Conservation (phyloP, 2,113 vertebrate genomes). For the Neomonachus schauinslandi region DNA sequence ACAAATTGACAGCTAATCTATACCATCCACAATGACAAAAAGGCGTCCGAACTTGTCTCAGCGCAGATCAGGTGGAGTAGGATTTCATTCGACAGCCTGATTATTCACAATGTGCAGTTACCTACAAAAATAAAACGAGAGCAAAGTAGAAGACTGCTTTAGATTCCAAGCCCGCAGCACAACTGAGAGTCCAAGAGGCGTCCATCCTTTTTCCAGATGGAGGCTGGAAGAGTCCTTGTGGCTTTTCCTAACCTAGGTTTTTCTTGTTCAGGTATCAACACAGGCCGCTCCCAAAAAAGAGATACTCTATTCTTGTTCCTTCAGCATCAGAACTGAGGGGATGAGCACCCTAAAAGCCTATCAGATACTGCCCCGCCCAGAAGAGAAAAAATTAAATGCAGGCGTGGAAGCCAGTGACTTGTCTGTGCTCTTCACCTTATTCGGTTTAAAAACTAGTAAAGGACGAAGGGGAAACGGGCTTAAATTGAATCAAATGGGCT, state of each 20-base stretch:
- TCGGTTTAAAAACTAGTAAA: not conserved
- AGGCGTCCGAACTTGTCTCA: not conserved
- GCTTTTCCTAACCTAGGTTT: not conserved
- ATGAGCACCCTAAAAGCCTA: not conserved
- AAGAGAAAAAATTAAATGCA: conserved; percentile 10
- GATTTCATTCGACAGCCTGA: not conserved
- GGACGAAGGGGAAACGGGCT: conserved; percentile 35
- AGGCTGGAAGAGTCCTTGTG: not conserved
- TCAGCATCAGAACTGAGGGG: not conserved
- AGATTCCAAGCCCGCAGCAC: not conserved
- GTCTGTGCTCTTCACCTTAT: not conserved
- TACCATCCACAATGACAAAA: not conserved
- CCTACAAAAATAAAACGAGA: not conserved
- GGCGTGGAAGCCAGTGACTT: not conserved
- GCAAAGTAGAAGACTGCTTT: not conserved
- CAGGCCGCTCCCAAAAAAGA: not conserved
- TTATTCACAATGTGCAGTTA: not conserved
- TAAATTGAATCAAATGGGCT: conserved; percentile 42
- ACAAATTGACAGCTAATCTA: not conserved
- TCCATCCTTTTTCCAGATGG: not conserved
- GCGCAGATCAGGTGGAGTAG: not conserved
- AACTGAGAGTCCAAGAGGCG: not conserved
- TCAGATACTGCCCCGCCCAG: not conserved
- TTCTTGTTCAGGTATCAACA: not conserved
- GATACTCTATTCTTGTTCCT: not conserved